Conservation (phyloP, 2,113 vertebrate genomes). For the Chaenogobius annularis region DNA sequence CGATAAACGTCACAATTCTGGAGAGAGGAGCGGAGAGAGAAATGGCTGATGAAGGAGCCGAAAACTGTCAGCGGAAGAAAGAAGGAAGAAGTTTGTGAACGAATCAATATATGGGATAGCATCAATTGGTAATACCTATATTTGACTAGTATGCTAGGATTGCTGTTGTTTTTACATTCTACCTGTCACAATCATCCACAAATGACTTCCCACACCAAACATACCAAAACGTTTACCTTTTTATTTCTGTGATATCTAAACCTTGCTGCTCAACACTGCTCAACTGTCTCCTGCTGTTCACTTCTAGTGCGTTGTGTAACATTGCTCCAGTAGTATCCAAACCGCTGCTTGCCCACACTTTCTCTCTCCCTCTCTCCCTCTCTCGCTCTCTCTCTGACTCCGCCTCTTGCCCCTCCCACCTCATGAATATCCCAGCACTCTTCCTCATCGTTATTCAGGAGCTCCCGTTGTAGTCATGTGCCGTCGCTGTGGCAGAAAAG, state of each 20-base stretch:
- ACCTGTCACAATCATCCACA: too few species aligned
- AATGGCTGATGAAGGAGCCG: too few species aligned
- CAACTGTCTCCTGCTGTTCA: not conserved
- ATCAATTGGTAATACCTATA: too few species aligned
- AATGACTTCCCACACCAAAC: too few species aligned
- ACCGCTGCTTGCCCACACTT: not conserved
- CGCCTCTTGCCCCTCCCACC: slow-evolving; percentile 80
- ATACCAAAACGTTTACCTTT: not conserved
- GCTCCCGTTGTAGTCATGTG: slow-evolving; percentile 91
- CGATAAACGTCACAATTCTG: too few species aligned
- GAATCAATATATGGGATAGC: too few species aligned
- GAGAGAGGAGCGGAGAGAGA: too few species aligned
- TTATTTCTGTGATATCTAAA: not conserved
- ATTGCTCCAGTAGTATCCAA: not conserved
- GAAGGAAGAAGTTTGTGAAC: too few species aligned
- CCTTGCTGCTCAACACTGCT: not conserved
- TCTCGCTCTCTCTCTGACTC: slow-evolving; percentile 59
- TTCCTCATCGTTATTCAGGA: slow-evolving; percentile 91
- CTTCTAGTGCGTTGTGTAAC: not conserved
- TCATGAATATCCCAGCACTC: slow-evolving; percentile 86
- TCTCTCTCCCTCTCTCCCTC: slow-evolving; percentile 50
- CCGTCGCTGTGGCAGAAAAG: slow-evolving; percentile 75
- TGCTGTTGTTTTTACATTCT: too few species aligned
- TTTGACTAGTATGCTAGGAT: too few species aligned
- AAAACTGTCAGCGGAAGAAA: too few species aligned